These are phyloP conservation scores for Cosmia trapezina DNA, from an alignment of 2,888 invertebrate species.

Conservation along the genomic window DNA sequence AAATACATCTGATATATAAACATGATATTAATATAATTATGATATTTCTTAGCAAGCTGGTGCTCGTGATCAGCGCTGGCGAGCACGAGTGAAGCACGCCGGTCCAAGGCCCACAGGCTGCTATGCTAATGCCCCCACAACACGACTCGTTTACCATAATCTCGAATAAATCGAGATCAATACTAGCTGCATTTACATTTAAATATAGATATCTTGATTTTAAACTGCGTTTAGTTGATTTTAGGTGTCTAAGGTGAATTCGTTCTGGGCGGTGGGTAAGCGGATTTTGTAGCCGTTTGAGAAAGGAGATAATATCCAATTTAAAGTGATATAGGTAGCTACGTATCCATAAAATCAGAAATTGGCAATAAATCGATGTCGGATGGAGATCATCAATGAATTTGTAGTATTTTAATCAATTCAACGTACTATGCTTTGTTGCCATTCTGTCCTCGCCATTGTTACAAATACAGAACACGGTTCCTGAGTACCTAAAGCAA, in stretches of 20 bases:
- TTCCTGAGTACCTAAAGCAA: not conserved
- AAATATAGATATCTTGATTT: constrained; percentile 24
- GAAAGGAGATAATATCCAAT: not conserved
- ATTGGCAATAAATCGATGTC: not conserved
- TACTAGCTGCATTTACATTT: constrained; percentile 28
- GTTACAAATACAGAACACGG: not conserved
- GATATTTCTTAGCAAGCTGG: not conserved
- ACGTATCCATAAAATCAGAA: not conserved
- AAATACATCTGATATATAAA: constrained; percentile 4
- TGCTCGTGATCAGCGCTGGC: constrained; percentile 11
- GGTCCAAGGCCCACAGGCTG: constrained; percentile 51
- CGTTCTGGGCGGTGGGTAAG: not conserved
- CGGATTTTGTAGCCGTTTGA: not conserved
- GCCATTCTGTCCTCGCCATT: not conserved
- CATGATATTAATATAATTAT: constrained; percentile 1
- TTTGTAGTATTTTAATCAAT: not conserved
- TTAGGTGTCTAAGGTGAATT: not conserved
- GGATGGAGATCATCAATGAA: not conserved
- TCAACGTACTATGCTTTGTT: not conserved
- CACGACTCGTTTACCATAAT: constrained; percentile 38
- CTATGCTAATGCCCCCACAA: constrained; percentile 39
- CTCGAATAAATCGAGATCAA: constrained; percentile 39
- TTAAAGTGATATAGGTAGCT: not conserved
- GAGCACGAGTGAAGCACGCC: constrained; percentile 23
- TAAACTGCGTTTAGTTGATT: constrained; percentile 16